Evolutionary conservation across 2,797 vertebrate genomes (phyloP).

Genomic region (Sternotherus odoratus): DNA sequence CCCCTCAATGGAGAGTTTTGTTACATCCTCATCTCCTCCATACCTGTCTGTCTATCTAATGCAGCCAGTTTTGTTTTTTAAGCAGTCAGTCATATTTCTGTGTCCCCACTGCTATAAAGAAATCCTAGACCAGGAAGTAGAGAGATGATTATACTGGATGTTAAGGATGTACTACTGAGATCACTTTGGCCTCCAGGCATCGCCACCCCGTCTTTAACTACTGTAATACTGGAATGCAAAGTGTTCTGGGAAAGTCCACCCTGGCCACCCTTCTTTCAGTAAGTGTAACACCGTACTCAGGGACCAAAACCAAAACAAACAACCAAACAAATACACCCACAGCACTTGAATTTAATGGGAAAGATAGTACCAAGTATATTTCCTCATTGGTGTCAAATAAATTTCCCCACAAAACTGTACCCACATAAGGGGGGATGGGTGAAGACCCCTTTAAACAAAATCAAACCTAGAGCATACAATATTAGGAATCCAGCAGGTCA

Average conservation of each 20-base stretch:
- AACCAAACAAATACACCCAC: background rate
- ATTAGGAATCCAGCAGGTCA: background rate
- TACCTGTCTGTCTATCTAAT: background rate
- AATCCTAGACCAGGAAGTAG: slow-evolving; percentile 17
- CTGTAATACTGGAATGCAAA: slow-evolving; percentile 34
- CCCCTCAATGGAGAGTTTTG: background rate
- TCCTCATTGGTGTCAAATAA: background rate
- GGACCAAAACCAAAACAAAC: background rate
- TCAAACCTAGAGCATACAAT: background rate
- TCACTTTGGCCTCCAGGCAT: background rate
- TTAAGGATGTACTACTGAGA: background rate
- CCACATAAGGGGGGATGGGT: background rate
- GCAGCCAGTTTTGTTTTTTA: background rate
- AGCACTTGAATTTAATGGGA: background rate
- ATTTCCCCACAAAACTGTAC: background rate
- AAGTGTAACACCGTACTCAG: background rate
- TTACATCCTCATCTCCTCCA: background rate
- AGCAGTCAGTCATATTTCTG: background rate
- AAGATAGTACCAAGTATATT: background rate
- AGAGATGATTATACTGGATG: background rate
- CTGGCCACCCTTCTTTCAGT: background rate
- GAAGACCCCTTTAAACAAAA: background rate
- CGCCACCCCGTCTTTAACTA: background rate
- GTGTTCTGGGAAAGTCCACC: slow-evolving; percentile 25
- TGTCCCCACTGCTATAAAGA: background rate